A percentile compares a stretch with the other conserved stretches of the same genome.
Conservation (phyloP, 2,113 vertebrate genomes). For the Odocoileus virginianus region DNA sequence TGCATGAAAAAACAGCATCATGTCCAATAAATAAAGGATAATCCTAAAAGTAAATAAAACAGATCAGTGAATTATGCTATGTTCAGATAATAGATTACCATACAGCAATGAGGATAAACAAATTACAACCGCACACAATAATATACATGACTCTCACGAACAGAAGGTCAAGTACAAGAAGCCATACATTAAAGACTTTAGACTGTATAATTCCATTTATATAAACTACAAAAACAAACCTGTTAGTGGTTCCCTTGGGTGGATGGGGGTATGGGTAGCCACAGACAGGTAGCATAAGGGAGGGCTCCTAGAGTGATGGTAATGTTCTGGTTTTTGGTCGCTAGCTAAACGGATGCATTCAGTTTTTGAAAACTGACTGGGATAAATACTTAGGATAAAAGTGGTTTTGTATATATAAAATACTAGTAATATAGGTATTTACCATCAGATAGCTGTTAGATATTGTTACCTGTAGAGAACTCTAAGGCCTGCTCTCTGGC, state of each 20-base stretch:
- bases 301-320: neutral
- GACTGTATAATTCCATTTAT: neutral
- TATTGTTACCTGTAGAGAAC: neutral
- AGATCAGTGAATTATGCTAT: neutral
- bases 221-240: neutral
- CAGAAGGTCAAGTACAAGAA: neutral
- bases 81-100: neutral
- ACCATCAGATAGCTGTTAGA: neutral
- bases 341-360: neutral
- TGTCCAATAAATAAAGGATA: neutral
- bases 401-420: neutral
- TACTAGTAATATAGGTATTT: neutral
- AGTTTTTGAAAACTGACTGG: neutral
- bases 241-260: neutral
- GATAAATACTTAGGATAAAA: neutral
- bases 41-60: neutral
- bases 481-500: neutral
- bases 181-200: neutral
- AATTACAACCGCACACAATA: neutral
- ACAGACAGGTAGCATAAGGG: neutral
- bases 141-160: neutral
- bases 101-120: neutral
- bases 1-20: conserved; percentile 25
- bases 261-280: neutral
- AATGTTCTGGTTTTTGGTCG: neutral